Percentiles rank a stretch among this genome's conserved stretches.
Conservation (phyloP, 2,888 invertebrate species). For the Morpho achilles region DNA sequence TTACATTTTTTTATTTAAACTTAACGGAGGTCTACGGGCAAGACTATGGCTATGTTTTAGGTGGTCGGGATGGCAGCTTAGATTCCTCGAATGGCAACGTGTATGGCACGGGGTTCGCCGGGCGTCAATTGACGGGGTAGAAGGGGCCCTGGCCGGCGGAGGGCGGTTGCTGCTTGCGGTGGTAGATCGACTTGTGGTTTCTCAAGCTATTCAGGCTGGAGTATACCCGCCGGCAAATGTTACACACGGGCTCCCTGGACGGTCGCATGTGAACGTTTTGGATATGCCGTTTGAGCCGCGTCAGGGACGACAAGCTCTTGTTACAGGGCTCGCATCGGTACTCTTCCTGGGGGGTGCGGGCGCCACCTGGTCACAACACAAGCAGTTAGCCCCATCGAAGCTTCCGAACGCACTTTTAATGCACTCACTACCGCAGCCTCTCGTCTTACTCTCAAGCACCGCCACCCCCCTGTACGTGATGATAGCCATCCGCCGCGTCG, state of each 20-base stretch:
- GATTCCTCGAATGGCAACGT: slow-evolving; percentile 64
- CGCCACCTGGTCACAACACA: slow-evolving; percentile 83
- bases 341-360: slow-evolving; percentile 89
- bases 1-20: slow-evolving; percentile 55
- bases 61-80: slow-evolving; percentile 73
- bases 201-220: slow-evolving; percentile 94
- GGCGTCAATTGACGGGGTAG: slow-evolving; percentile 71
- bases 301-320: slow-evolving; percentile 92
- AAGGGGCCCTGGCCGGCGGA: slow-evolving; percentile 61
- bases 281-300: slow-evolving; percentile 93
- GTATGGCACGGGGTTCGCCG: slow-evolving; percentile 39
- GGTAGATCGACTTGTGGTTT: slow-evolving; percentile 96
- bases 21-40: slow-evolving; percentile 73
- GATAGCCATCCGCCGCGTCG: slow-evolving; percentile 65
- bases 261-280: slow-evolving; percentile 95
- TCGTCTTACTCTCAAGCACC: slow-evolving; percentile 61
- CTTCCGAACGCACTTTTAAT: slow-evolving; percentile 74
- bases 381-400: slow-evolving; percentile 75
- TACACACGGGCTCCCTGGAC: slow-evolving; percentile 93
- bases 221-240: slow-evolving; percentile 95
- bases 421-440: slow-evolving; percentile 77
- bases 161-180: slow-evolving; percentile 88
- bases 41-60: slow-evolving; percentile 70
- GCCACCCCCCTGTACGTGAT: slow-evolving; percentile 72
- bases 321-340: slow-evolving; percentile 95